phyloP scores from a whole-genome alignment of 2,888 invertebrate genomes.

The Campopleginae sp. region DNA sequence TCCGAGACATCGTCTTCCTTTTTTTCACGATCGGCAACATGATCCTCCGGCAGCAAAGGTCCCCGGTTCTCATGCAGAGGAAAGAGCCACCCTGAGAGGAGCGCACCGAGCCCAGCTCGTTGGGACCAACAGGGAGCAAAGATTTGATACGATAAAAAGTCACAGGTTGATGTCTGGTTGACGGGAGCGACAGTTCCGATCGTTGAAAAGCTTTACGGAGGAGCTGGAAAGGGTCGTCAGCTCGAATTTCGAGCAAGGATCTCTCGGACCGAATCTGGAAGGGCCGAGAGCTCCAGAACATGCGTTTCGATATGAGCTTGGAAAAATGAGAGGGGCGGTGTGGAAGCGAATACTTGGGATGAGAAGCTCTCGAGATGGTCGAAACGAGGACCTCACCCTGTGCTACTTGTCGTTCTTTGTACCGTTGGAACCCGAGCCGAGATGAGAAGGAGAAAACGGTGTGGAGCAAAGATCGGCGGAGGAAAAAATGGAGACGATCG shows the following conservation, averaged over 20 bases:
- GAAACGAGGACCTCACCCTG: background rate
- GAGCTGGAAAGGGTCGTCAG: background rate
- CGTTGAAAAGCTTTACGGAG: conserved; percentile 30
- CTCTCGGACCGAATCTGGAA: background rate
- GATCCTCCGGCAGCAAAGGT: conserved; percentile 1
- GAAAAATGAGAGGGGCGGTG: too few species aligned
- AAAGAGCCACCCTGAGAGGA: background rate
- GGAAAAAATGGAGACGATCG: conserved; percentile 24
- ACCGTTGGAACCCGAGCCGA: conserved; percentile 64
- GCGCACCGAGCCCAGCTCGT: background rate
- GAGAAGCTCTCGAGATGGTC: background rate
- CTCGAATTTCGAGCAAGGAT: conserved; percentile 52
- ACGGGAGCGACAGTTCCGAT: conserved; percentile 41
- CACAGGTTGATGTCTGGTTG: conserved; percentile 9
- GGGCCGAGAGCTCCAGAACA: background rate
- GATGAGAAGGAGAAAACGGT: conserved; percentile 16
- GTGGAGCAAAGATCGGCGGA: background rate
- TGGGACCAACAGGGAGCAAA: background rate
- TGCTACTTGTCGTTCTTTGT: conserved; percentile 35
- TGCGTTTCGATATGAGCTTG: conserved; percentile 15
- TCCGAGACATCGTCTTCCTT: too few species aligned
- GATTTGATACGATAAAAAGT: conserved; percentile 16
- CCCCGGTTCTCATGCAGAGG: conserved; percentile 1
- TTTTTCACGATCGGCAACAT: background rate
- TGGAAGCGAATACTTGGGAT: background rate